Conservation (phyloP, 1,140 invertebrate genomes). For the Pseudachorutes palmiensis region DNA sequence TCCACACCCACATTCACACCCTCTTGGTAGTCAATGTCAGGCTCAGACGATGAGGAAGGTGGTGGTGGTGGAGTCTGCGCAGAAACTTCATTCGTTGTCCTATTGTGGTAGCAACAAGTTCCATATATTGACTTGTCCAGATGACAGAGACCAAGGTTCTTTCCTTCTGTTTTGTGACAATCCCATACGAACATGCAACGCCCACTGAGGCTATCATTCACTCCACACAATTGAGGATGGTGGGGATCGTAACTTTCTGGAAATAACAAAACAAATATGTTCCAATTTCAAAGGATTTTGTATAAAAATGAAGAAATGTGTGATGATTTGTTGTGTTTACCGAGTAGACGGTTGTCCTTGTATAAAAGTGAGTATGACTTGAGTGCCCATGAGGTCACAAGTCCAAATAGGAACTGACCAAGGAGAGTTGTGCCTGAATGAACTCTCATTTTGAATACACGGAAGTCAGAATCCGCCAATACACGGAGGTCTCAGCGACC, state of each 20-base stretch:
- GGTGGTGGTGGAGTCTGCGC: too few species aligned
- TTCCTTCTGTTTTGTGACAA: not conserved
- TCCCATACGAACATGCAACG: slow-evolving; percentile 6
- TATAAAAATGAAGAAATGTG: too few species aligned
- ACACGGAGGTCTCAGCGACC: too few species aligned
- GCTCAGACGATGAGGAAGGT: too few species aligned
- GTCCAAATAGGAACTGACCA: too few species aligned
- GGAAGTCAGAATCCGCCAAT: too few species aligned
- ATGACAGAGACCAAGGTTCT: not conserved
- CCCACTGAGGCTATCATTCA: not conserved
- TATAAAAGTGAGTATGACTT: too few species aligned
- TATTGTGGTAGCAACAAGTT: not conserved
- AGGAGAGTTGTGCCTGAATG: too few species aligned
- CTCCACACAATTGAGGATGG: not conserved
- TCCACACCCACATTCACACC: not conserved
- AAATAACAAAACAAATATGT: not conserved
- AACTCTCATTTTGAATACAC: too few species aligned
- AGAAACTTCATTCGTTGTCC: not conserved
- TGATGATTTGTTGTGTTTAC: too few species aligned
- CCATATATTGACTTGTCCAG: slow-evolving; percentile 2
- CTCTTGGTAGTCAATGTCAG: too few species aligned
- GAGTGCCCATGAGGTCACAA: too few species aligned
- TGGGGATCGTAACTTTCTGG: not conserved
- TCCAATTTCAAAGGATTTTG: not conserved
- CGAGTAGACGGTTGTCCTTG: not conserved